These are phyloP conservation scores for Archips xylosteana DNA, from an alignment of 2,888 invertebrate genomes.

Conservation along the genomic window DNA sequence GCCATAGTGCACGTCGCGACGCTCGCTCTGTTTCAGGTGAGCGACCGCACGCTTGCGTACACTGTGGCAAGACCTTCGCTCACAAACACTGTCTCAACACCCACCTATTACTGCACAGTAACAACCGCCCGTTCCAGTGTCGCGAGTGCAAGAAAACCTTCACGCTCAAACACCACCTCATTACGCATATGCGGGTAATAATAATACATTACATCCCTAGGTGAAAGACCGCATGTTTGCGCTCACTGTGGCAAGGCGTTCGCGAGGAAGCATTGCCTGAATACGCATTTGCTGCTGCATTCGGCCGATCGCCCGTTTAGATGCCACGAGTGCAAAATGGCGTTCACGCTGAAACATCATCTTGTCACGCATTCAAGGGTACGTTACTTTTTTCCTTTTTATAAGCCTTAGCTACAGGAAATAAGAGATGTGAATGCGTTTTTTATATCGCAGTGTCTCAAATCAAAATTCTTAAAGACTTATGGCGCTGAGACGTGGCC, in stretches of 20 bases:
- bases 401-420: neutral
- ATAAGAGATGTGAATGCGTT: neutral
- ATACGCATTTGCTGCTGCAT: constrained; percentile 92
- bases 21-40: constrained; percentile 71
- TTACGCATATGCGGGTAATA: constrained; percentile 87
- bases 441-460: neutral
- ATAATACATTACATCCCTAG: constrained; percentile 55
- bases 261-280: constrained; percentile 93
- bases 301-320: constrained; percentile 93
- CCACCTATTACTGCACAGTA: constrained; percentile 88
- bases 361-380: constrained; percentile 92
- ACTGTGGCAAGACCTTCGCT: constrained; percentile 89
- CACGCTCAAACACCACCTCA: constrained; percentile 89
- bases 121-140: constrained; percentile 89
- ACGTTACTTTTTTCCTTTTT: constrained; percentile 50
- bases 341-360: constrained; percentile 94
- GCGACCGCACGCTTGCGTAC: constrained; percentile 88
- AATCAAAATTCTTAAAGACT: too few relatives aligned
- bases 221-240: constrained; percentile 92
- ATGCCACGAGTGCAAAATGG: constrained; percentile 94
- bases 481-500: too few relatives aligned
- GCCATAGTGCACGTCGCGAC: constrained; percentile 33
- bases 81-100: constrained; percentile 91
- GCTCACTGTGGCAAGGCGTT: constrained; percentile 93
- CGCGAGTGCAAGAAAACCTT: constrained; percentile 91